Evolutionary conservation across 2,113 vertebrate genomes (phyloP).

Genomic region (Melanerpes formicivorus): DNA sequence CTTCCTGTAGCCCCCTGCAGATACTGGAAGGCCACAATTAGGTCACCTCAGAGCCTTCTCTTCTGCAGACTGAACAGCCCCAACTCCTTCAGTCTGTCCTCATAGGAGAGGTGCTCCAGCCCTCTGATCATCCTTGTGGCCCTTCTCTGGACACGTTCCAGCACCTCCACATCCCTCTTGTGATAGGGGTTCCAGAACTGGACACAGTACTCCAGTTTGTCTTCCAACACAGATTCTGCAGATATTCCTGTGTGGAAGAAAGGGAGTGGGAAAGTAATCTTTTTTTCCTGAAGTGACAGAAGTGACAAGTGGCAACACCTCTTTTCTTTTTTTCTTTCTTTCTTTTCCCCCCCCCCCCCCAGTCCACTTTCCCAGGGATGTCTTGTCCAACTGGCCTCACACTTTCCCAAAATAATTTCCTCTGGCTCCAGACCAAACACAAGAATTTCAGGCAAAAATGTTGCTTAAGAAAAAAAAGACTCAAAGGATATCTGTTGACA

Average conservation of each 20-base stretch:
- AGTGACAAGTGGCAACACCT: constrained; percentile 50
- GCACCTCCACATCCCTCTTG: too few relatives aligned
- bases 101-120: too few relatives aligned
- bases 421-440: constrained; percentile 51
- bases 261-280: neutral
- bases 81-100: too few relatives aligned
- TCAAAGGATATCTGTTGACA: neutral
- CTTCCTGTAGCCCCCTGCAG: too few relatives aligned
- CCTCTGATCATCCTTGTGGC: too few relatives aligned
- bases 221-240: neutral
- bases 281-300: constrained; percentile 40
- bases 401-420: constrained; percentile 66
- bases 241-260: neutral
- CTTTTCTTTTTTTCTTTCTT: neutral
- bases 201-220: neutral
- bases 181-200: too few relatives aligned
- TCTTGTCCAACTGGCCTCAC: constrained; percentile 47
- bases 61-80: too few relatives aligned
- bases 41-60: too few relatives aligned
- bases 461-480: neutral
- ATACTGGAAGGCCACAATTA: too few relatives aligned
- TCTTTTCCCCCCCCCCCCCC: too few relatives aligned
- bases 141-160: too few relatives aligned
- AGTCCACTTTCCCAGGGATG: constrained; percentile 56
- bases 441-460: neutral